These are phyloP conservation scores for Neodon shergylaensis DNA, from an alignment of 2,113 vertebrate species.

Conservation along the genomic window DNA sequence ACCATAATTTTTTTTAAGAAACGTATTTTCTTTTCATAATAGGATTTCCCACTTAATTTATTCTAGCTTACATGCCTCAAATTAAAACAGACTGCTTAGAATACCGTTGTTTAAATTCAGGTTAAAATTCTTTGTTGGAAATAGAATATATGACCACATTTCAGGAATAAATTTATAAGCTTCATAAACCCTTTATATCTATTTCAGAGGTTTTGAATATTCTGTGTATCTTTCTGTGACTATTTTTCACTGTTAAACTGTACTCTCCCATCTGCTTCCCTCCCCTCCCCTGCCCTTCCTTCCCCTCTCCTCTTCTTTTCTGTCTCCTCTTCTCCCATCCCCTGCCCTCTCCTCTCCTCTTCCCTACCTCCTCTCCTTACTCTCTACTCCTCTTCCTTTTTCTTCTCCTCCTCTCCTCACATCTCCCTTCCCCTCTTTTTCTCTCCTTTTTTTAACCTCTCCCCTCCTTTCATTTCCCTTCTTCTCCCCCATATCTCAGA, in stretches of 20 bases:
- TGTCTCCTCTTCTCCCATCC: not conserved
- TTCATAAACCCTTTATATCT: not conserved
- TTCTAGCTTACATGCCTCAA: not conserved
- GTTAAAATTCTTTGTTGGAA: not conserved
- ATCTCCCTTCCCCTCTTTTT: too few relatives aligned
- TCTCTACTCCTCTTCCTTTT: too few relatives aligned
- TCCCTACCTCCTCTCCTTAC: not conserved
- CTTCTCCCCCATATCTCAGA: not conserved
- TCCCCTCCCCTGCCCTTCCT: rapidly evolving
- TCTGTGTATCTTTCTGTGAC: not conserved
- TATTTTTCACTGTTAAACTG: not conserved
- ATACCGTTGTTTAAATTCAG: not conserved
- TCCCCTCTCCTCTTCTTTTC: not conserved
- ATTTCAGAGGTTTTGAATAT: not conserved
- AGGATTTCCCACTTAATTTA: not conserved
- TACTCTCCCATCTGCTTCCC: rapidly evolving
- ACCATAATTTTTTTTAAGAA: not conserved
- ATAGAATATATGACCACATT: not conserved
- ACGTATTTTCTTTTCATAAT: not conserved
- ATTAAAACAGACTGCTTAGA: not conserved
- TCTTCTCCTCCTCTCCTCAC: not conserved
- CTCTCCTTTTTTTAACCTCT: not conserved
- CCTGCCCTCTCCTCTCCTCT: not conserved
- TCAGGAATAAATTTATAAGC: not conserved
- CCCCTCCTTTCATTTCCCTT: not conserved